Percentiles rank a stretch among this genome's conserved stretches.
Conservation (phyloP, 2,888 invertebrate genomes). For the Peribatodes rhomboidaria region DNA sequence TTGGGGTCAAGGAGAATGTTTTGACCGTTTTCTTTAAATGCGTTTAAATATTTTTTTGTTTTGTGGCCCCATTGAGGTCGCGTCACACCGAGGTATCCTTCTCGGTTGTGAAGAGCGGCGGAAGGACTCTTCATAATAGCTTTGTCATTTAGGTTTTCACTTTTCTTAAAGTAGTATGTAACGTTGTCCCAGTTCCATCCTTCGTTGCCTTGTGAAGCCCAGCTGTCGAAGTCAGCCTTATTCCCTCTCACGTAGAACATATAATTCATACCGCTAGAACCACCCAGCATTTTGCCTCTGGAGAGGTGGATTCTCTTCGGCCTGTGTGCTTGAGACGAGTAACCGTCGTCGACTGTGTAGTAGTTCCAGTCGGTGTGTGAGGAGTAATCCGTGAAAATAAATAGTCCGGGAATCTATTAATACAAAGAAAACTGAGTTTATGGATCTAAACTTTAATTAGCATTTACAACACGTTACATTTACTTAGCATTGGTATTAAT, state of each 20-base stretch:
- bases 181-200: slow-evolving; percentile 60
- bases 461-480: too few species aligned
- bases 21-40: slow-evolving; percentile 43
- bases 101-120: slow-evolving; percentile 31
- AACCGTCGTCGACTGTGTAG: slow-evolving; percentile 48
- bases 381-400: slow-evolving; percentile 43
- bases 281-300: slow-evolving; percentile 88
- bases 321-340: slow-evolving; percentile 49
- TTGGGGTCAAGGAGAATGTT: slow-evolving; percentile 51
- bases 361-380: slow-evolving; percentile 52
- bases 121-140: slow-evolving; percentile 25
- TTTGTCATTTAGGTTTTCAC: slow-evolving; percentile 41
- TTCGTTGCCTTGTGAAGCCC: slow-evolving; percentile 85
- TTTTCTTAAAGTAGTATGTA: slow-evolving; percentile 56
- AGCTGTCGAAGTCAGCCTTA: slow-evolving; percentile 85
- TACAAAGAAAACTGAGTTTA: too few species aligned
- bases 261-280: slow-evolving; percentile 87
- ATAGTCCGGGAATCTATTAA: slow-evolving; percentile 55
- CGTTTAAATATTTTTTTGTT: slow-evolving; percentile 27
- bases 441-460: too few species aligned
- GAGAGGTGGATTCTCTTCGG: slow-evolving; percentile 67
- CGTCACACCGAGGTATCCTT: slow-evolving; percentile 46
- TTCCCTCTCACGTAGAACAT: slow-evolving; percentile 89
- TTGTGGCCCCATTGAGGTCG: slow-evolving; percentile 58
- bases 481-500: too few species aligned